These are phyloP conservation scores for Ormyrus pomaceus DNA, from an alignment of 2,888 invertebrate species.

Conservation along the genomic window DNA sequence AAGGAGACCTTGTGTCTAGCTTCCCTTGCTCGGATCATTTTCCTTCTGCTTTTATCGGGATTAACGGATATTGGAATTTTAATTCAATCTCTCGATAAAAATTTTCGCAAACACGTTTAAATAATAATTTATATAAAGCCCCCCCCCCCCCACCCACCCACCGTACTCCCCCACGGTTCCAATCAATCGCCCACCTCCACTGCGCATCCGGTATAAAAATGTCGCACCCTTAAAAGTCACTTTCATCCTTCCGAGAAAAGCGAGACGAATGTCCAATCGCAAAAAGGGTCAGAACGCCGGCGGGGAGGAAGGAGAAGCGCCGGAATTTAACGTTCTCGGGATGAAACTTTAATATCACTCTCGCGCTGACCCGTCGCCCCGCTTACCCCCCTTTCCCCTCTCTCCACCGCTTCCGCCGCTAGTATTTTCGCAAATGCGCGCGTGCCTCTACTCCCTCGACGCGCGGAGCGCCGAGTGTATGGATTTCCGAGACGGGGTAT, in stretches of 20 bases:
- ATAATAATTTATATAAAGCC: too few species aligned
- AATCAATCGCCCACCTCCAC: too few species aligned
- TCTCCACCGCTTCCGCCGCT: too few species aligned
- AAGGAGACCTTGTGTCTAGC: not conserved
- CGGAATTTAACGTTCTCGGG: constrained; percentile 44
- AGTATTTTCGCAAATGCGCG: constrained; percentile 16
- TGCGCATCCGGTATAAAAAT: not conserved
- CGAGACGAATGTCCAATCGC: constrained; percentile 40
- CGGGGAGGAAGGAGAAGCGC: not conserved
- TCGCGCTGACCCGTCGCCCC: constrained; percentile 28
- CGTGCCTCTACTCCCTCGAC: constrained; percentile 2
- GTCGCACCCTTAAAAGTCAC: constrained; percentile 41
- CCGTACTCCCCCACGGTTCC: too few species aligned
- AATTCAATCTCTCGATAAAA: too few species aligned
- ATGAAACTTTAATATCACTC: constrained; percentile 53
- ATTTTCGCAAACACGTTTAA: too few species aligned
- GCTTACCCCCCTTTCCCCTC: not conserved
- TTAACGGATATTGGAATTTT: too few species aligned
- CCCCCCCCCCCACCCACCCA: too few species aligned
- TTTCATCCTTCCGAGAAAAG: not conserved
- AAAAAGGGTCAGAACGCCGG: constrained; percentile 22
- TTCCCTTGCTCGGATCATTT: not conserved
- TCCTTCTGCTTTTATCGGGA: too few species aligned
- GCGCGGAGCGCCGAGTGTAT: constrained; percentile 18
- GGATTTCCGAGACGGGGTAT: constrained; percentile 1